Conservation (phyloP, 1,140 invertebrate genomes). For the Neodiprion virginianus region DNA sequence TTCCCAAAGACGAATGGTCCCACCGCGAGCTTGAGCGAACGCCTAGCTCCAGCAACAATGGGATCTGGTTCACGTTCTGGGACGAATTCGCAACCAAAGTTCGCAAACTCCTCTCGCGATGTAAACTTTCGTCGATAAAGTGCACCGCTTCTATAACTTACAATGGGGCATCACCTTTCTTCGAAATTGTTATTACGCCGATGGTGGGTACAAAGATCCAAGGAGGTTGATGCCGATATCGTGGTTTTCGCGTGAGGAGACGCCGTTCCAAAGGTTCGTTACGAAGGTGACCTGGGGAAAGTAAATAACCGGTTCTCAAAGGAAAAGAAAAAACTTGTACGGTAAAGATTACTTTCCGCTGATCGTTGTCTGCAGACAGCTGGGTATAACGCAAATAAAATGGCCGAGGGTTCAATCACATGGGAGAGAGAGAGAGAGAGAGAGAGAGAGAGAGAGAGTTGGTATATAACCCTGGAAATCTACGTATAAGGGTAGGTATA, state of each 20-base stretch:
- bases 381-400: too few relatives aligned
- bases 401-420: too few relatives aligned
- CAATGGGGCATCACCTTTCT: neutral
- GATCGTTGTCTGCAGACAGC: too few relatives aligned
- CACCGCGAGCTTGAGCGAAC: neutral
- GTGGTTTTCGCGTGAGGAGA: neutral
- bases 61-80: neutral
- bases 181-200: neutral
- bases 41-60: neutral
- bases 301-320: too few relatives aligned
- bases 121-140: neutral
- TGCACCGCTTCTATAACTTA: neutral
- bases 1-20: neutral
- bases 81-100: neutral
- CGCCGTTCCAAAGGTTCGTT: neutral
- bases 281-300: too few relatives aligned
- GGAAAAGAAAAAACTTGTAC: too few relatives aligned
- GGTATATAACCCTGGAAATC: too few relatives aligned
- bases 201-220: neutral
- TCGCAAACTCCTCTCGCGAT: neutral
- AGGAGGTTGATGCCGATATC: neutral
- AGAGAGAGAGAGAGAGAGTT: too few relatives aligned
- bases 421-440: too few relatives aligned
- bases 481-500: too few relatives aligned
- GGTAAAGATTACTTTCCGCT: too few relatives aligned